These are phyloP conservation scores for Anas georgica DNA, from an alignment of 2,797 vertebrate genomes.

Conservation along the genomic window DNA sequence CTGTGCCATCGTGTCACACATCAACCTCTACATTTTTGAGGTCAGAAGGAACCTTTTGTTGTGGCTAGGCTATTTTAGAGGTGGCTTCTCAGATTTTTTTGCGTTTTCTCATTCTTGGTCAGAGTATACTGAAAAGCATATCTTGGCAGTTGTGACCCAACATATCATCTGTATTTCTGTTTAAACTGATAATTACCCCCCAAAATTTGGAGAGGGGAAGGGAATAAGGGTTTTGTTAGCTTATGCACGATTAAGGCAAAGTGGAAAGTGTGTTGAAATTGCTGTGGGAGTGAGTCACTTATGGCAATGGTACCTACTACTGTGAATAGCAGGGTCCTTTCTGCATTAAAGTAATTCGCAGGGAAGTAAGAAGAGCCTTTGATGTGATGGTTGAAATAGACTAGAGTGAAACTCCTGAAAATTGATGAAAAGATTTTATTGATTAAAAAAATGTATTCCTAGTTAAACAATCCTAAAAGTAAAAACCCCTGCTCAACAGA, in stretches of 20 bases:
- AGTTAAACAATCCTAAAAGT: not conserved
- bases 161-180: not conserved
- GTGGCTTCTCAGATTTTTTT: constrained; percentile 7
- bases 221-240: not conserved
- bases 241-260: not conserved
- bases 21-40: constrained; percentile 28
- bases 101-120: constrained; percentile 1
- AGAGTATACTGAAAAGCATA: not conserved
- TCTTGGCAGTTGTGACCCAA: not conserved
- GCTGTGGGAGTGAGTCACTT: not conserved
- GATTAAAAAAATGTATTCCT: not conserved
- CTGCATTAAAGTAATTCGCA: not conserved
- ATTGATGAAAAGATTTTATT: not conserved
- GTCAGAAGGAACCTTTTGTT: constrained; percentile 49
- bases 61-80: constrained; percentile 30
- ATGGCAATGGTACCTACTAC: not conserved
- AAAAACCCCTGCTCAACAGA: fast-evolving
- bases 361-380: not conserved
- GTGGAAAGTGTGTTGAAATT: not conserved
- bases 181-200: not conserved
- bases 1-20: not conserved
- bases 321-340: not conserved
- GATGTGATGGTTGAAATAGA: not conserved
- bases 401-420: not conserved
- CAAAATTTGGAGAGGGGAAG: not conserved